A percentile compares a stretch with the other conserved stretches of the same genome.
Conservation (phyloP, 2,113 vertebrate species). For the Aepyceros melampus region DNA sequence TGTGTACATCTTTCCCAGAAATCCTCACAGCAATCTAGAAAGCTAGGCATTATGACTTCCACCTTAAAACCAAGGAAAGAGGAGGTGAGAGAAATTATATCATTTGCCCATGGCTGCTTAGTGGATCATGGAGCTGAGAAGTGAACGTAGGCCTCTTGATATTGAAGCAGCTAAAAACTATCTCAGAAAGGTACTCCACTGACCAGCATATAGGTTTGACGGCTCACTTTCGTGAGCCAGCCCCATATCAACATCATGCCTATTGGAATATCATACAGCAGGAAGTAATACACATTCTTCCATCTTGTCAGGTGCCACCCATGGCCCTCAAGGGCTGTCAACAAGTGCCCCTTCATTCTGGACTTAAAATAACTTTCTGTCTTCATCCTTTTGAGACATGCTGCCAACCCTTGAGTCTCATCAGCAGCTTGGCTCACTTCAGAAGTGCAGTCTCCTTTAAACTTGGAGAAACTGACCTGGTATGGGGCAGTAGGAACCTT, state of each 20-base stretch:
- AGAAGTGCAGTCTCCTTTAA: background rate
- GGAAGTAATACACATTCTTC: background rate
- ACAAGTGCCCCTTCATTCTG: background rate
- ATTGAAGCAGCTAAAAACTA: background rate
- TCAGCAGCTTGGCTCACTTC: background rate
- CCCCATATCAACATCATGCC: background rate
- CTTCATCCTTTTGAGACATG: background rate
- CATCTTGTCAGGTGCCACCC: constrained; percentile 1
- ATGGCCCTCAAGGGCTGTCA: background rate
- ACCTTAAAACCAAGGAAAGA: background rate
- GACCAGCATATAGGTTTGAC: background rate
- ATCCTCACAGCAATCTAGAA: background rate
- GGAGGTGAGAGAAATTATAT: background rate
- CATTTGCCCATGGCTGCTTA: background rate
- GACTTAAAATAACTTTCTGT: background rate
- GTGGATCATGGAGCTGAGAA: background rate
- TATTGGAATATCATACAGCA: background rate
- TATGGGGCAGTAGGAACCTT: background rate
- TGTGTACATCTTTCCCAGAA: background rate
- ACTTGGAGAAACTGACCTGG: background rate
- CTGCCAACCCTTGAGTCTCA: background rate
- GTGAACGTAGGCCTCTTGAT: background rate
- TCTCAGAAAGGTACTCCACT: background rate
- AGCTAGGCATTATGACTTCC: background rate
- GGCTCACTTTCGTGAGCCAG: background rate